These are phyloP conservation scores for Lacerta viridis DNA, from an alignment of 2,797 vertebrate species.

Conservation along the genomic window DNA sequence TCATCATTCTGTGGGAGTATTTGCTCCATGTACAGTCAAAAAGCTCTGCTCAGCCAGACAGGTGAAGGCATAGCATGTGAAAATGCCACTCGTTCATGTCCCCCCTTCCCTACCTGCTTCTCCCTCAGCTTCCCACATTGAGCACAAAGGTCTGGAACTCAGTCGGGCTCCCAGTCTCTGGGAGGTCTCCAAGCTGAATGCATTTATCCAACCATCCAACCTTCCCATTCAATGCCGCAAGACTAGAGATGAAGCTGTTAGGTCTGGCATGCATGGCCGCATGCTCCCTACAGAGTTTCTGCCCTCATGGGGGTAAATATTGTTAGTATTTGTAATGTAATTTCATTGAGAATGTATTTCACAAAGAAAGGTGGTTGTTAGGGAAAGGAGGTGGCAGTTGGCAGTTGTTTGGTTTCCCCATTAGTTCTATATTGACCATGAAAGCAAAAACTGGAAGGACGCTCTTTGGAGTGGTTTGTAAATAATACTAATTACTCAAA, in stretches of 20 bases:
- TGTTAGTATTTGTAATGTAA: too few species aligned
- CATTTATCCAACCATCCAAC: neutral
- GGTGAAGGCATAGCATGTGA: neutral
- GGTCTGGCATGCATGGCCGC: neutral
- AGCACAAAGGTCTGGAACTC: neutral
- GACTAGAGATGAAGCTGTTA: neutral
- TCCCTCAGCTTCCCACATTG: neutral
- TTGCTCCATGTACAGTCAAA: conserved; percentile 50
- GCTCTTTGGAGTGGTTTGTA: too few species aligned
- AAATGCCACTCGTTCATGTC: neutral
- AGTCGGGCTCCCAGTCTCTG: too few species aligned
- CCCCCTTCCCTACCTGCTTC: neutral
- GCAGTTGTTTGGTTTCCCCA: too few species aligned
- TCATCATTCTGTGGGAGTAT: conserved; percentile 60
- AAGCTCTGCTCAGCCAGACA: neutral
- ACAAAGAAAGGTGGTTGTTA: too few species aligned
- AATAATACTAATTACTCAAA: too few species aligned
- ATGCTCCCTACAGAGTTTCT: neutral
- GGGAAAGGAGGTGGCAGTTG: too few species aligned
- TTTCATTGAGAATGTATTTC: too few species aligned
- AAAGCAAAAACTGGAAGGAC: too few species aligned
- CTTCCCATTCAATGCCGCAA: neutral
- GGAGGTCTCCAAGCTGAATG: neutral
- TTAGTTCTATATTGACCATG: too few species aligned
- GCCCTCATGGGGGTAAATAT: neutral